A percentile compares a stretch with the other conserved stretches of the same genome.
These are phyloP conservation scores for Pangasianodon gigas DNA, from an alignment of 2,113 vertebrate species.

Conservation along the genomic window DNA sequence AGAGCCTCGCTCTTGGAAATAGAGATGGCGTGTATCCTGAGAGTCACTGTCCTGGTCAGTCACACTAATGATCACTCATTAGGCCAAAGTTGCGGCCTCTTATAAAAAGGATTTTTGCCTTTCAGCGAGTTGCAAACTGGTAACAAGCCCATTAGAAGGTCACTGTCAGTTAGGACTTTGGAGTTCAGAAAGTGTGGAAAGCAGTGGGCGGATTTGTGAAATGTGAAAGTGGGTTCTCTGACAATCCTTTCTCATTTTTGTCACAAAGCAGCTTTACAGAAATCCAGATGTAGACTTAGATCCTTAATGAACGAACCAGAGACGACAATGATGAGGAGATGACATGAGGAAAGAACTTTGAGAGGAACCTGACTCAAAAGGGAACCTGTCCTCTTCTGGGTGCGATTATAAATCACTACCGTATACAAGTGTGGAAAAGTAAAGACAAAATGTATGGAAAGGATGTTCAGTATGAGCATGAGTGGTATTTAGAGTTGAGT, in stretches of 20 bases:
- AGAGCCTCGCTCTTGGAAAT: slow-evolving; percentile 9
- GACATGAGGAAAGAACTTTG: background rate
- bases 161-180: background rate
- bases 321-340: background rate
- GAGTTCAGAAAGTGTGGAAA: background rate
- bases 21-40: slow-evolving; percentile 1
- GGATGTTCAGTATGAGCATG: background rate
- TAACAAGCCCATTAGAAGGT: slow-evolving; percentile 27
- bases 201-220: slow-evolving; percentile 2
- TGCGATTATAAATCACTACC: too few species aligned
- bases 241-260: background rate
- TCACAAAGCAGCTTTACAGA: background rate
- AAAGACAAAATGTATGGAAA: too few species aligned
- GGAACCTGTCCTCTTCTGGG: background rate
- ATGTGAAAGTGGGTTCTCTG: background rate
- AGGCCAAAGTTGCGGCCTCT: slow-evolving; percentile 16
- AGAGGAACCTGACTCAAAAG: background rate
- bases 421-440: too few species aligned
- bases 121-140: background rate
- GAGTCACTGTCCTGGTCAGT: slow-evolving; percentile 31
- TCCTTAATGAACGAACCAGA: background rate
- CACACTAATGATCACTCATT: slow-evolving; percentile 37
- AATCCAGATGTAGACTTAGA: background rate
- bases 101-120: background rate
- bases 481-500: background rate